A percentile compares a stretch with the other conserved stretches of the same genome.
Evolutionary conservation across 2,888 invertebrate species (phyloP).

Genomic region (Drosophila buzzatii): DNA sequence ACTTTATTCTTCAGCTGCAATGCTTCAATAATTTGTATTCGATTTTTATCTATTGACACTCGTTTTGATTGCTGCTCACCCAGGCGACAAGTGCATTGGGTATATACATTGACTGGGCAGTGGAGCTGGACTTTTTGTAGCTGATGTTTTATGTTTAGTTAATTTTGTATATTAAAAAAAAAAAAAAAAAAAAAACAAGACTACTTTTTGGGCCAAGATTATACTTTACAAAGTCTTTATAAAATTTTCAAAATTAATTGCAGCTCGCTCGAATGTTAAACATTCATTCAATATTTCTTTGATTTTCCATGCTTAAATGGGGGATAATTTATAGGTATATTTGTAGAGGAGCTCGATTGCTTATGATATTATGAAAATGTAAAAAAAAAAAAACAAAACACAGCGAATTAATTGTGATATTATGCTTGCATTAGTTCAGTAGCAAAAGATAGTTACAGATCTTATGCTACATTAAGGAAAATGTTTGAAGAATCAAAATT

Average conservation of each 20-base stretch:
- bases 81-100: not conserved
- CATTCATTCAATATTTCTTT: not conserved
- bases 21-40: constrained; percentile 46
- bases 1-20: constrained; percentile 43
- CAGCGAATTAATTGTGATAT: no score
- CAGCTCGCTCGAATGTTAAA: no score
- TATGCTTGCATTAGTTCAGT: no score
- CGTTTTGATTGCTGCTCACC: constrained; percentile 21
- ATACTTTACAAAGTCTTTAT: no score
- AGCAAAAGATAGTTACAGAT: no score
- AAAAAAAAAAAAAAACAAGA: no score
- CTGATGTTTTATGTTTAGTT: not conserved
- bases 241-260: no score
- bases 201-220: no score
- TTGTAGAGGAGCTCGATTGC: not conserved
- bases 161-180: no score
- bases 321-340: not conserved
- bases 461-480: not conserved
- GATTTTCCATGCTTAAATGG: not conserved
- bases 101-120: not conserved
- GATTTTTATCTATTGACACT: constrained; percentile 48
- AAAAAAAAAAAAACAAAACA: no score
- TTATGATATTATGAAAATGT: no score
- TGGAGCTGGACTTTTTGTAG: not conserved
- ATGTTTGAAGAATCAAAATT: not conserved